Evolutionary conservation across 2,113 vertebrate genomes (phyloP).

Genomic region (Chlorodrepanis virens): DNA sequence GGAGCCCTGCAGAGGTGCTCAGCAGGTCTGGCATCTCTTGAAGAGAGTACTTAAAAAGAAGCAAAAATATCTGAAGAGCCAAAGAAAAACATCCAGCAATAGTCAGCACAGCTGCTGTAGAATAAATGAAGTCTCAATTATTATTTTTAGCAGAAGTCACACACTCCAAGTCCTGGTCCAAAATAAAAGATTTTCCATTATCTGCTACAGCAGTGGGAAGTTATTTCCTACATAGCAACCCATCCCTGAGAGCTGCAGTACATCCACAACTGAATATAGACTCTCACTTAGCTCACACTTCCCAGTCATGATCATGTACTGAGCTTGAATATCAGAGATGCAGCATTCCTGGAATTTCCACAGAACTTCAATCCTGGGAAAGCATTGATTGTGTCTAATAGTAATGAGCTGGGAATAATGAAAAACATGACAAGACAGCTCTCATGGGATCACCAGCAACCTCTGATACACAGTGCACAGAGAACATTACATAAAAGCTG

Average conservation of each 20-base stretch:
- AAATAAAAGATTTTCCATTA: background rate
- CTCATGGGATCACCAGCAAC: background rate
- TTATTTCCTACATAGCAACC: background rate
- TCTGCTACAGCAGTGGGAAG: background rate
- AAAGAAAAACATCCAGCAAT: background rate
- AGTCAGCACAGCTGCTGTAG: background rate
- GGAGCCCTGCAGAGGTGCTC: background rate
- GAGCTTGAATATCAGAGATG: background rate
- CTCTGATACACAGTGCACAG: background rate
- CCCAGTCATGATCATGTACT: accelerated
- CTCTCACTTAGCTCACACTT: background rate
- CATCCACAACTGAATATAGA: background rate
- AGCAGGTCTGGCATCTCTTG: background rate
- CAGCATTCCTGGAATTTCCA: background rate
- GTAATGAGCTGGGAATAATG: background rate
- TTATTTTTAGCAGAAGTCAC: background rate
- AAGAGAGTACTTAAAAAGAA: background rate
- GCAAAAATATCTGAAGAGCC: background rate
- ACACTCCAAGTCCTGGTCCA: background rate
- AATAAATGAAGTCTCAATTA: background rate
- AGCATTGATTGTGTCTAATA: background rate
- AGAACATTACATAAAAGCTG: accelerated
- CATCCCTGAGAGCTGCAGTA: background rate
- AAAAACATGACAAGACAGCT: background rate
- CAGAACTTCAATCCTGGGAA: background rate